Evolutionary conservation across 2,113 vertebrate genomes (phyloP).

Genomic region (Tachysurus fulvidraco): DNA sequence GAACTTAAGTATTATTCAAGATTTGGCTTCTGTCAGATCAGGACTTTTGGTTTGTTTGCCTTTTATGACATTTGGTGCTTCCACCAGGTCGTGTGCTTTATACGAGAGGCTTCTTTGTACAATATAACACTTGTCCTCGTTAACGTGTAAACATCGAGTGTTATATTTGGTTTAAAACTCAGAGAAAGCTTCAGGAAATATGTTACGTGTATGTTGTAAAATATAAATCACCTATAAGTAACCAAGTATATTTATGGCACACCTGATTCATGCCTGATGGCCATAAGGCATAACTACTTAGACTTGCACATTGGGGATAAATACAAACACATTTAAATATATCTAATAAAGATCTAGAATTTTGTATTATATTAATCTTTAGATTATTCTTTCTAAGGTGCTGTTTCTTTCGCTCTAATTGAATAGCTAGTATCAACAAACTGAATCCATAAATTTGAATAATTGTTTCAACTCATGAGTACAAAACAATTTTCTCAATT

Average conservation of each 20-base stretch:
- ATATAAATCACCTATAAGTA: background rate
- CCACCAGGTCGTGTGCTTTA: background rate
- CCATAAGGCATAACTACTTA: too few relatives aligned
- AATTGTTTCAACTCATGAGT: too few relatives aligned
- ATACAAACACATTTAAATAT: too few relatives aligned
- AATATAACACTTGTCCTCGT: background rate
- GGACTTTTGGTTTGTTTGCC: background rate
- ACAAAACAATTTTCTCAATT: too few relatives aligned
- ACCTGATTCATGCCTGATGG: background rate
- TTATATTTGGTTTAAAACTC: too few relatives aligned
- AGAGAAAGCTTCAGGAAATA: background rate
- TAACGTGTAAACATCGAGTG: background rate
- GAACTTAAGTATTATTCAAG: slow-evolving; percentile 33
- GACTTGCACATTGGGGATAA: too few relatives aligned
- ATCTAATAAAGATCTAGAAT: too few relatives aligned
- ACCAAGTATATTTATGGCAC: background rate
- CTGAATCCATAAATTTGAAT: too few relatives aligned
- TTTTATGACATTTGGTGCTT: background rate
- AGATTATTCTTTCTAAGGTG: too few relatives aligned
- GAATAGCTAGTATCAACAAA: background rate
- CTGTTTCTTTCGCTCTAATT: background rate
- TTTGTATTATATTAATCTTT: too few relatives aligned
- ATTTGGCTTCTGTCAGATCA: slow-evolving; percentile 23
- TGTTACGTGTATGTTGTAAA: background rate
- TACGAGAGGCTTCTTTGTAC: background rate